phyloP scores from a whole-genome alignment of 2,888 invertebrate species.

The Drepana falcataria region DNA sequence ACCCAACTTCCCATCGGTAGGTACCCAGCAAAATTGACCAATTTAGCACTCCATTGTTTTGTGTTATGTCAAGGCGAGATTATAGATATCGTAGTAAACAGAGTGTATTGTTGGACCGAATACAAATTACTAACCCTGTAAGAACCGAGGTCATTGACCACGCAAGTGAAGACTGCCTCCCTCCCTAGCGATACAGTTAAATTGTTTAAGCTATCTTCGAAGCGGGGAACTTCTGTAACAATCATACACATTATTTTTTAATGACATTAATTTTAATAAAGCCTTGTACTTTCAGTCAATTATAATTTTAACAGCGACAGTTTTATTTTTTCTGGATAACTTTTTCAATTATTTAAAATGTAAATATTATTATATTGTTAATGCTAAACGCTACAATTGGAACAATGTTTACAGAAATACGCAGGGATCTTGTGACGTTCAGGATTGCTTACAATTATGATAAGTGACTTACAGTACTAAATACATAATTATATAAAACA shows the following conservation, averaged over 20 bases:
- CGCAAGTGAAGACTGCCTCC: slow-evolving; percentile 90
- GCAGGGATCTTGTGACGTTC: too few species aligned
- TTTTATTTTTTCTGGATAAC: background rate
- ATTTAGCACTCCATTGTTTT: slow-evolving; percentile 6
- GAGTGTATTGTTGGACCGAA: slow-evolving; percentile 11
- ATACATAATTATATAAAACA: too few species aligned
- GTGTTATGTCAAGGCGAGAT: slow-evolving; percentile 16
- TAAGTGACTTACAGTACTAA: too few species aligned
- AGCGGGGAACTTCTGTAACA: slow-evolving; percentile 83
- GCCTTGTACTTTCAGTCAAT: background rate
- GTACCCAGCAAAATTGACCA: slow-evolving; percentile 4
- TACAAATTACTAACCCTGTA: slow-evolving; percentile 83
- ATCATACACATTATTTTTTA: slow-evolving; percentile 28
- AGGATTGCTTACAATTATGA: too few species aligned
- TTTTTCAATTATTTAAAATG: too few species aligned
- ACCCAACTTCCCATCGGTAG: background rate
- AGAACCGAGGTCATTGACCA: slow-evolving; percentile 88
- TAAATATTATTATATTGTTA: too few species aligned
- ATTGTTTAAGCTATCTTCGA: slow-evolving; percentile 88
- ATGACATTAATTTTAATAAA: slow-evolving; percentile 14
- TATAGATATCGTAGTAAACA: slow-evolving; percentile 15
- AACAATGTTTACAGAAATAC: too few species aligned
- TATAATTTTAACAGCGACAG: background rate
- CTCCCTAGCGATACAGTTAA: slow-evolving; percentile 89
- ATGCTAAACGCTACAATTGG: too few species aligned